Percentiles rank a stretch among this genome's conserved stretches.
phyloP scores from a whole-genome alignment of 2,113 vertebrate species.

The Candoia aspera region DNA sequence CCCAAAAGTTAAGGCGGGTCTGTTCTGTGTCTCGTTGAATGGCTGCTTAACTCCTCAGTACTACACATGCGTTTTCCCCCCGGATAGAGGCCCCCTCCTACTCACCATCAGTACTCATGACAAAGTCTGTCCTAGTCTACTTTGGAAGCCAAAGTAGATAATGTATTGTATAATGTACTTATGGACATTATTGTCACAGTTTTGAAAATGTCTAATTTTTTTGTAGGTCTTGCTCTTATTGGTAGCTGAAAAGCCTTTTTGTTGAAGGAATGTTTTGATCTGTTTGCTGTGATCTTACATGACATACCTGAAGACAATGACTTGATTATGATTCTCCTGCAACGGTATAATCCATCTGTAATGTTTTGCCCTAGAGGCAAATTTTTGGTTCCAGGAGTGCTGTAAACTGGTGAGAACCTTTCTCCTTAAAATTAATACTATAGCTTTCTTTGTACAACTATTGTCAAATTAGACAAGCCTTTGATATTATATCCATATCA shows the following conservation, averaged over 20 bases:
- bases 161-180: neutral
- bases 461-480: neutral
- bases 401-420: conserved; percentile 6
- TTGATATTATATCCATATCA: neutral
- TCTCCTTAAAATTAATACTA: neutral
- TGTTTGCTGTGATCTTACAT: neutral
- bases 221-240: neutral
- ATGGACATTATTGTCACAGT: neutral
- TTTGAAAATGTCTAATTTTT: neutral
- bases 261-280: neutral
- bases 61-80: no score
- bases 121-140: neutral
- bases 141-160: neutral
- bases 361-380: neutral
- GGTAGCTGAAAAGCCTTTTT: neutral
- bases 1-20: no score
- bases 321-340: neutral
- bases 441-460: neutral
- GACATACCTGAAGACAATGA: neutral
- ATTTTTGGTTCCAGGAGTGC: neutral
- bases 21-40: no score
- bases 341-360: neutral
- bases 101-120: no score
- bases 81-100: no score
- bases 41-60: no score